Base-by-base conservation (phyloP, 2,888 invertebrate species). In the Achlya flavicornis region DNA sequence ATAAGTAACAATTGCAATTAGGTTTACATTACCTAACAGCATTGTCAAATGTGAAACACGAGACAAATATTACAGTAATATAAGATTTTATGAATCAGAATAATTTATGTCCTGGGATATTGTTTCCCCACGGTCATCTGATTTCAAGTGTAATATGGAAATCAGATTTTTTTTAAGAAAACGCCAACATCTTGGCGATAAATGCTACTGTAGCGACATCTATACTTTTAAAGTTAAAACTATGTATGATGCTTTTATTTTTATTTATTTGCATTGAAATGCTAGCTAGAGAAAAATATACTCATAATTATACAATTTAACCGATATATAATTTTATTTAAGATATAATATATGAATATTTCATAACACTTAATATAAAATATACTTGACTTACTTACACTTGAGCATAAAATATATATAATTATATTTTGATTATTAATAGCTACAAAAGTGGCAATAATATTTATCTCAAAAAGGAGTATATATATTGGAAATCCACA, bases 361-460 rank as follows among this genome's bases (percentile, higher is more conserved):
- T 12, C 12, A 12, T 41, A 41, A 41, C 41, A 41, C 41, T 38
- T 38, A 38, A 38, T 10, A 26, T 26, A 1, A 26, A 26, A 26
- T n/a, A n/a, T n/a, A n/a, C n/a, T n/a, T n/a, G n/a, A n/a, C n/a
- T n/a, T n/a, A n/a, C n/a, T n/a, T n/a, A n/a, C 26, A 38, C 38
- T 41, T 41, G 41, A 41, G 41, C 41, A 12, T 41, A 12, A 41
- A 12, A 41, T 26, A 41, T 66, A 62, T 67, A 70, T 38, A 69
- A 71, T 74, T 4, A 16, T 48, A 48, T 86, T 88, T 85, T 84
- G n/a, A 46, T 5, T n/a, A 46, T 41, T 41, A 41, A 3, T 12
- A 12, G 12, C 41, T 41, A 41, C 41, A 12, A 38, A 43, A 12
- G 4, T 12, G 14, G 6, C 12, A 14, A n/a, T 46, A 48, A 16